phyloP scores from a whole-genome alignment of 2,888 invertebrate species.

The Gymnoscelis rufifasciata region DNA sequence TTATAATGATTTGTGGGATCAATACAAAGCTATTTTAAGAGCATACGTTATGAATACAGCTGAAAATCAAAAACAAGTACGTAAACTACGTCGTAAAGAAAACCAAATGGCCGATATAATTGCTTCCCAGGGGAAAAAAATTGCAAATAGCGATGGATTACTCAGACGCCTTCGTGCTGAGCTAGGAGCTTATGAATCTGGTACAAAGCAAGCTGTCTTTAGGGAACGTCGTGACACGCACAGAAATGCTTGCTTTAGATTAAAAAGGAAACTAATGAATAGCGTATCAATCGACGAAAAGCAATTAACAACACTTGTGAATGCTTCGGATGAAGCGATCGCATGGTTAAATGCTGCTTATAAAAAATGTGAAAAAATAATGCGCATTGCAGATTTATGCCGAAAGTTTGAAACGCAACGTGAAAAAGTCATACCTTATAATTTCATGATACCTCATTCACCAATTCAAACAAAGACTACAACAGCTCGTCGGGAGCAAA shows the following conservation, averaged over 20 bases:
- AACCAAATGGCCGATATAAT: constrained; percentile 69
- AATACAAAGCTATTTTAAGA: constrained; percentile 61
- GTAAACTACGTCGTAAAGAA: constrained; percentile 63
- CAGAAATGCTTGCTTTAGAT: constrained; percentile 50
- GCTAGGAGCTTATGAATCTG: constrained; percentile 63
- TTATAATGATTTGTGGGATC: constrained; percentile 65
- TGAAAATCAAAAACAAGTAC: constrained; percentile 63
- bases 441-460: constrained; percentile 43
- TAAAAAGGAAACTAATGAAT: constrained; percentile 49
- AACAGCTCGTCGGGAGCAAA: constrained; percentile 41
- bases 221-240: constrained; percentile 63
- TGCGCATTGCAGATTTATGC: constrained; percentile 73
- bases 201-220: constrained; percentile 65
- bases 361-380: constrained; percentile 71
- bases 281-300: constrained; percentile 49
- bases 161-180: constrained; percentile 57
- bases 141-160: constrained; percentile 58
- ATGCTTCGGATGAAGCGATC: constrained; percentile 55
- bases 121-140: constrained; percentile 64
- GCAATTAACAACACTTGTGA: constrained; percentile 52
- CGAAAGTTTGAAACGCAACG: constrained; percentile 77
- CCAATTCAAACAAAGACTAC: constrained; percentile 42
- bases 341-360: constrained; percentile 58
- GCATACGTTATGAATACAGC: constrained; percentile 59
- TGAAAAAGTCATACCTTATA: constrained; percentile 71